Evolutionary conservation across 2,113 vertebrate genomes (phyloP).

Genomic region (Hippopotamus amphibius): DNA sequence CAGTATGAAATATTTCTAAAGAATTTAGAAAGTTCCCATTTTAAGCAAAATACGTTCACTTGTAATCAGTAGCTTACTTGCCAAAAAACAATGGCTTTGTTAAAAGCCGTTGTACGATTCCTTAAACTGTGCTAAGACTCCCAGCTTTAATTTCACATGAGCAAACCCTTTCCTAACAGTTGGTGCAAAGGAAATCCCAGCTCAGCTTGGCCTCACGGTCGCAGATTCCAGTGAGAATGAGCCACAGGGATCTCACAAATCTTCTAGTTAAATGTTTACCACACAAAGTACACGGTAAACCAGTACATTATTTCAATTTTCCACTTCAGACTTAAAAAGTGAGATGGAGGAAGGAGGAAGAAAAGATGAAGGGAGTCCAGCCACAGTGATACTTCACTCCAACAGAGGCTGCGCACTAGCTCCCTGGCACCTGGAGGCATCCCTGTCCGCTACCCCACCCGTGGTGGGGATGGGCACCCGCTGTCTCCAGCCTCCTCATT

Average conservation of each 20-base stretch:
- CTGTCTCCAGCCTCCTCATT: background rate
- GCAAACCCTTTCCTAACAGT: background rate
- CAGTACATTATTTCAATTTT: background rate
- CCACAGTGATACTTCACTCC: accelerated
- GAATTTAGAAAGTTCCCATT: background rate
- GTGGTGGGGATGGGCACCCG: too few relatives aligned
- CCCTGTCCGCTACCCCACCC: background rate
- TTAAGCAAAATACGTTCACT: background rate
- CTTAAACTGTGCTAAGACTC: background rate
- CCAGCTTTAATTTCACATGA: too few relatives aligned
- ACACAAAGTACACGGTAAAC: background rate
- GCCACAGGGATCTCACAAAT: background rate
- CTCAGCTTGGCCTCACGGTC: background rate
- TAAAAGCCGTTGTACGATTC: background rate
- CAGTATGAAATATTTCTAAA: background rate
- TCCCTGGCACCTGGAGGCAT: background rate
- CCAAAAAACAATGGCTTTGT: background rate
- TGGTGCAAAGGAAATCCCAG: accelerated
- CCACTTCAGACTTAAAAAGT: background rate
- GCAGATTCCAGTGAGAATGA: background rate
- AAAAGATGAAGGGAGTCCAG: background rate
- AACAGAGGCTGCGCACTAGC: background rate
- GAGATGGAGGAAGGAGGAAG: background rate
- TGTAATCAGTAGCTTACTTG: background rate
- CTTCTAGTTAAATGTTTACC: background rate